Evolutionary conservation across 2,888 invertebrate species (phyloP), one percentile per base, ranked within the genome.

Genomic region (Andrena haemorrhoa): DNA sequence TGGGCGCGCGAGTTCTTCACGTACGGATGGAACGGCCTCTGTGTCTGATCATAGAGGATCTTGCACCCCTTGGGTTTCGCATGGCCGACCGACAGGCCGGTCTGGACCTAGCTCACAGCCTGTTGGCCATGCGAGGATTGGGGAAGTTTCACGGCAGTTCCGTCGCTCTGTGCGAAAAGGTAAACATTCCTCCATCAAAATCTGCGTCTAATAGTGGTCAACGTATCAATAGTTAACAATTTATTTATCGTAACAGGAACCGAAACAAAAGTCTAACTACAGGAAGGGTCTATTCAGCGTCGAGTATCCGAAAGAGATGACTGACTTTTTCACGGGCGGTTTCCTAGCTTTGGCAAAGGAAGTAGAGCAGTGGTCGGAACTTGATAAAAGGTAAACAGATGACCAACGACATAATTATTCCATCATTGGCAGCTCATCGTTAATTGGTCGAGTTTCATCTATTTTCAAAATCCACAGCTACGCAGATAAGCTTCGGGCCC

Each of bases 131-230:
- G 0, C 92, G 93, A 75, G 95, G 95, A 89, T 89, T 96, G 89
- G 95, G 95, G 2, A 94, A 93, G 85, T 95, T 95, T 86, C 96
- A 96, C 89, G 95, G 95, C 12, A 94, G 94, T 20, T 95, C 95
- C 0, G 94, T 95, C 80, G 93, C 95, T 49, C 88, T 95, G 77
- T 94, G 93, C 65, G 94, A 95, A 87, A 95, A 95, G 94, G 95
- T 95, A 91, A 63, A 5, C 10, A 35, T 7, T 23, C 5, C 12
- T 41, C 8, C 10, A 31, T 16, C 2, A 8, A 2, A 23, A 33
- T 41, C 16, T 16, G 12, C 12, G 10, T 0, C 7, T 7, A 33
- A 23, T 29, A 58, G 20, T 16, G 2, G 29, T 8, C 16, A 26
- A 20, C 53, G 10, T 53, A 53, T 1, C 53, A 20, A 53, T 53